Conservation (phyloP, 1,140 invertebrate genomes). For the Myzus persicae region DNA sequence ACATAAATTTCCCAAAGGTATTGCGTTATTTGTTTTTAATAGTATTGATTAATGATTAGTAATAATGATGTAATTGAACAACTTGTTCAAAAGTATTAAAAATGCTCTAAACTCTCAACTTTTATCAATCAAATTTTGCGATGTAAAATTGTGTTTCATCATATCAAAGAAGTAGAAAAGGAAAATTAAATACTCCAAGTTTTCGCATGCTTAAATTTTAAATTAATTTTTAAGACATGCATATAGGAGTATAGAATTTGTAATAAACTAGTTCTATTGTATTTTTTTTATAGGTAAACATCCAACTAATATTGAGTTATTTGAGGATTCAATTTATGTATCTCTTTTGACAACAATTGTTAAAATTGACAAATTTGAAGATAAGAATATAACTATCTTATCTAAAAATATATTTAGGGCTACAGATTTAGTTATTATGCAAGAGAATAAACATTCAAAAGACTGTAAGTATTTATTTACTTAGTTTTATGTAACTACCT, state of each 20-base stretch:
- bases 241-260: not conserved
- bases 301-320: slow-evolving; percentile 76
- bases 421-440: slow-evolving; percentile 74
- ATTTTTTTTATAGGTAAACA: slow-evolving; percentile 64
- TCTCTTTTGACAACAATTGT: slow-evolving; percentile 69
- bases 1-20: slow-evolving; percentile 67
- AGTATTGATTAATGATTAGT: not conserved
- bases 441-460: slow-evolving; percentile 70
- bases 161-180: not conserved
- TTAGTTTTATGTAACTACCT: not conserved
- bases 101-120: not conserved
- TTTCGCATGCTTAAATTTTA: not conserved
- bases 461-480: slow-evolving; percentile 26
- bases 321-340: slow-evolving; percentile 70
- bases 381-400: slow-evolving; percentile 68
- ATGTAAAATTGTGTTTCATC: not conserved
- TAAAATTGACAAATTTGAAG: slow-evolving; percentile 77
- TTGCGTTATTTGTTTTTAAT: no score
- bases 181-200: not conserved
- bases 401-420: slow-evolving; percentile 69
- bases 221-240: not conserved
- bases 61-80: not conserved
- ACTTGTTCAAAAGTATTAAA: not conserved
- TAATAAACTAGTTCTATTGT: not conserved
- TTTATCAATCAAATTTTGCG: not conserved